Percentiles rank a stretch among this genome's conserved stretches.
Conservation (phyloP, 1,140 invertebrate genomes). For the Saccostrea echinata region DNA sequence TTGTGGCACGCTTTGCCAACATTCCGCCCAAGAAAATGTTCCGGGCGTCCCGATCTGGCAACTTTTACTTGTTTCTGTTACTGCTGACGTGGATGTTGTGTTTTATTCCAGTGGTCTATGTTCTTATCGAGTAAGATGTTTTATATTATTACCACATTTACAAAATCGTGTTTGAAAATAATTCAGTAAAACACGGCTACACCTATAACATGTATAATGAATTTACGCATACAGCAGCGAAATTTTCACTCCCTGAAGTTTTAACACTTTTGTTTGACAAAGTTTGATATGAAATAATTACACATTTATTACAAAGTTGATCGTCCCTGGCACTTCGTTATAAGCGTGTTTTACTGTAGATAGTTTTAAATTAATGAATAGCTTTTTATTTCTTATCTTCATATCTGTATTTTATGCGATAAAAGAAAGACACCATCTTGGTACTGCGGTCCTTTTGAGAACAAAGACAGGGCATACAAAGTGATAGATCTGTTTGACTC, state of each 20-base stretch:
- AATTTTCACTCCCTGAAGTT: no score
- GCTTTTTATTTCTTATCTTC: no score
- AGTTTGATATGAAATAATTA: no score
- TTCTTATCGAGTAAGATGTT: conserved; percentile 70
- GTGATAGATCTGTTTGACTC: conserved; percentile 57
- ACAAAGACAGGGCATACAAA: conserved; percentile 56
- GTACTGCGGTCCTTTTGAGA: conserved; percentile 72
- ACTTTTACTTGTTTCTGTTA: conserved; percentile 72
- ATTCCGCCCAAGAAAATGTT: conserved; percentile 70
- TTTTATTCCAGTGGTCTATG: conserved; percentile 68
- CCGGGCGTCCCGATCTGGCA: conserved; percentile 72
- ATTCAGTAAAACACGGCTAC: no score
- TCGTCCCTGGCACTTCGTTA: background rate
- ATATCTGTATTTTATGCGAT: no score
- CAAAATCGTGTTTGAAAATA: no score
- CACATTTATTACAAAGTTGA: no score
- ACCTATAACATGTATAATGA: no score
- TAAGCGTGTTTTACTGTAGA: background rate
- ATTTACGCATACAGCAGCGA: no score
- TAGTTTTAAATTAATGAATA: no score
- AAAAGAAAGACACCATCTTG: conserved; percentile 68
- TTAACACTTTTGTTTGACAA: no score
- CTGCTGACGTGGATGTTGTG: conserved; percentile 70
- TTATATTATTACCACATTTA: background rate
- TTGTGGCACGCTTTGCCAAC: conserved; percentile 75